Evolutionary conservation across 2,888 invertebrate genomes (phyloP).

Genomic region (Melikaiella ostensackeni): DNA sequence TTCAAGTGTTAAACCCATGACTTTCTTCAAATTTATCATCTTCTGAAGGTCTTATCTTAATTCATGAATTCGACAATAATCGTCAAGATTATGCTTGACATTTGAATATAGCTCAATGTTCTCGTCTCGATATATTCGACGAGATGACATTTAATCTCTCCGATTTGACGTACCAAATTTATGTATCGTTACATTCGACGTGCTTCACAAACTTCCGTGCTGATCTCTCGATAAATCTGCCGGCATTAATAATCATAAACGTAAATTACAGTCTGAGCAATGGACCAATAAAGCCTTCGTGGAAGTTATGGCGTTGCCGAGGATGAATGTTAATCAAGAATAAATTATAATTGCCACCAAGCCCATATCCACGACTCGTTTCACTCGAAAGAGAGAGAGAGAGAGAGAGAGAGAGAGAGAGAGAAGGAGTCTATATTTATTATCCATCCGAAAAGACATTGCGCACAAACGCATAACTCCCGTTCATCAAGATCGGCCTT

Average conservation of each 20-base stretch:
- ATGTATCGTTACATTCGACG: slow-evolving; percentile 4
- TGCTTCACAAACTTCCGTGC: slow-evolving; percentile 63
- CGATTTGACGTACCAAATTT: slow-evolving; percentile 53
- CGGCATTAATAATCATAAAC: slow-evolving; percentile 74
- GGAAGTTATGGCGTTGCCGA: slow-evolving; percentile 64
- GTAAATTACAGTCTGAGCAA: slow-evolving; percentile 69
- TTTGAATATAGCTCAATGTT: slow-evolving; percentile 7
- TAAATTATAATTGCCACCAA: slow-evolving; percentile 69
- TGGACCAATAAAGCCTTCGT: slow-evolving; percentile 71
- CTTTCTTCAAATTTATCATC: neutral
- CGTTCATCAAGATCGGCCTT: neutral
- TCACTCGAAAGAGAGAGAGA: slow-evolving; percentile 8
- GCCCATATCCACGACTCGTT: neutral
- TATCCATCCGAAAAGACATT: slow-evolving; percentile 66
- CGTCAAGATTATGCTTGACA: slow-evolving; percentile 14
- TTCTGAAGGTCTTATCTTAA: neutral
- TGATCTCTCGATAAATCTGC: slow-evolving; percentile 73
- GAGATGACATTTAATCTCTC: slow-evolving; percentile 51
- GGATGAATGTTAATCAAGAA: slow-evolving; percentile 75
- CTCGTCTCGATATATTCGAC: slow-evolving; percentile 7
- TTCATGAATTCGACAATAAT: slow-evolving; percentile 5
- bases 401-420: slow-evolving; percentile 23
- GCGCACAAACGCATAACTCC: slow-evolving; percentile 53
- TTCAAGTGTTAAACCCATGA: neutral
- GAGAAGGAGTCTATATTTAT: slow-evolving; percentile 60